phyloP scores from a whole-genome alignment of 2,797 vertebrate genomes.

The Rallus crepitans region DNA sequence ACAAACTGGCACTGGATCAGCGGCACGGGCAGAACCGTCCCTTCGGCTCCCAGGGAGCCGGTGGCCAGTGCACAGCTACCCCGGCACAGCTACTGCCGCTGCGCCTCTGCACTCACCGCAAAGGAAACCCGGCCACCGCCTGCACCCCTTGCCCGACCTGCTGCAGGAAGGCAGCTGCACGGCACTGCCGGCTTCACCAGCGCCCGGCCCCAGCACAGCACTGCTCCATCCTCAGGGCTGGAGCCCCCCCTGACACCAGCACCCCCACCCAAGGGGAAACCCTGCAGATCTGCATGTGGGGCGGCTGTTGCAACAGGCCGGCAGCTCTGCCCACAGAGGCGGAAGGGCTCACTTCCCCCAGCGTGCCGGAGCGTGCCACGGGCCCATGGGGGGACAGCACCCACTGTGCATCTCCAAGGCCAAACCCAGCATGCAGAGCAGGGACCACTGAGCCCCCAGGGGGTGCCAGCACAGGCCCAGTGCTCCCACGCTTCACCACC shows the following conservation, averaged over 20 bases:
- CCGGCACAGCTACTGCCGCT: neutral
- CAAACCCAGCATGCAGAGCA: fast-evolving
- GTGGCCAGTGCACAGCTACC: neutral
- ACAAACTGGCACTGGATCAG: fast-evolving
- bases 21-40: neutral
- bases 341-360: conserved; percentile 15
- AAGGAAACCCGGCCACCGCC: neutral
- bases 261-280: neutral
- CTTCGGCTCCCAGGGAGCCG: neutral
- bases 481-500: fast-evolving
- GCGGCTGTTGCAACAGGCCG: too few relatives aligned
- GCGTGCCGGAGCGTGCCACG: fast-evolving
- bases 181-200: fast-evolving
- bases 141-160: neutral
- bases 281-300: fast-evolving
- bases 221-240: fast-evolving
- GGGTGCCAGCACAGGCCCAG: fast-evolving
- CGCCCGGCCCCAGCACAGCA: fast-evolving
- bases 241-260: neutral
- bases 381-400: neutral
- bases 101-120: conserved; percentile 9
- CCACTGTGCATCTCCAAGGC: fast-evolving
- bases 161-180: neutral
- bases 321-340: neutral
- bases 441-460: neutral